These are phyloP conservation scores for Typhlomys cinereus DNA, from an alignment of 2,113 vertebrate species.

Conservation along the genomic window DNA sequence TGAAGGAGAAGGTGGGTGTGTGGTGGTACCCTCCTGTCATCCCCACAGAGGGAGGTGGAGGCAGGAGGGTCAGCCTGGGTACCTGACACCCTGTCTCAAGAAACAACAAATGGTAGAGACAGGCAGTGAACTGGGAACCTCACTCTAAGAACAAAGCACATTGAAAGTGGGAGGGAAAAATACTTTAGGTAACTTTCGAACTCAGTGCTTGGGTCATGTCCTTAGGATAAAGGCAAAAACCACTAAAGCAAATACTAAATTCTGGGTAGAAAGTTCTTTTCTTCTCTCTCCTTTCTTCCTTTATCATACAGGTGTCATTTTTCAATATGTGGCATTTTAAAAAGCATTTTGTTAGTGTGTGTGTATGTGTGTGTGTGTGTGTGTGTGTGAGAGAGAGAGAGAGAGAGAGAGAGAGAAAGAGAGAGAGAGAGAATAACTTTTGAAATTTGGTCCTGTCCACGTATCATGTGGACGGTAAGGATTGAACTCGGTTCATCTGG, in stretches of 20 bases:
- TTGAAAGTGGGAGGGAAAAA: not conserved
- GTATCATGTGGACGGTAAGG: no score
- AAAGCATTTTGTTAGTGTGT: no score
- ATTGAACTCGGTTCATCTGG: no score
- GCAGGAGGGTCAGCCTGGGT: not conserved
- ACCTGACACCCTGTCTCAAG: not conserved
- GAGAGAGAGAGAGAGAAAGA: no score
- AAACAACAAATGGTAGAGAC: not conserved
- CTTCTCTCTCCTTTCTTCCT: not conserved
- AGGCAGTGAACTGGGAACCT: not conserved
- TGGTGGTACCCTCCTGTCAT: no score
- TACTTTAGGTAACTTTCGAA: slow-evolving; percentile 38
- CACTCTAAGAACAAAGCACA: not conserved
- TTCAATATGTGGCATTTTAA: slow-evolving; percentile 10
- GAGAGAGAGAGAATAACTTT: no score
- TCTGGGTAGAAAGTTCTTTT: not conserved
- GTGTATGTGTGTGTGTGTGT: no score
- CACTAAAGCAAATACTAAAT: slow-evolving; percentile 11
- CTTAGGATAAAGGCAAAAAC: slow-evolving; percentile 42
- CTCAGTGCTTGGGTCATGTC: slow-evolving; percentile 10
- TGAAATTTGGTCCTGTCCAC: no score
- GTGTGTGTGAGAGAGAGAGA: no score
- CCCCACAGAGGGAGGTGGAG: not conserved
- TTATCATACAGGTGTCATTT: not conserved
- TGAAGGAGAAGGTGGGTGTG: not conserved